A percentile compares a stretch with the other conserved stretches of the same genome.
Evolutionary conservation across 2,113 vertebrate genomes (phyloP).

Genomic region (Dicrurus megarhynchus): DNA sequence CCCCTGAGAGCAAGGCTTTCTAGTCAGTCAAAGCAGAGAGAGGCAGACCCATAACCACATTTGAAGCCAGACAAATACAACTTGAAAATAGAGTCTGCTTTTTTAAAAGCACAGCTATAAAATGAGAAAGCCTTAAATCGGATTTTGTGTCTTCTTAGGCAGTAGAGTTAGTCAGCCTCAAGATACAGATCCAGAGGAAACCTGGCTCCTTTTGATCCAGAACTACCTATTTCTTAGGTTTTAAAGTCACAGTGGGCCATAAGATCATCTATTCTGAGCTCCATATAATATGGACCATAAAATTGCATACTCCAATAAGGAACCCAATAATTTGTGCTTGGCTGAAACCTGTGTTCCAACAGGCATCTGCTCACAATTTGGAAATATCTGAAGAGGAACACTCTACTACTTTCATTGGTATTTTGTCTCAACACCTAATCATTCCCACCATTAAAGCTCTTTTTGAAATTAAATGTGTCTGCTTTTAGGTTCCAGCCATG

Average conservation of each 20-base stretch:
- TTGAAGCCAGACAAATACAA: background rate
- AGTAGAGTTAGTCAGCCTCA: conserved; percentile 12
- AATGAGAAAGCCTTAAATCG: background rate
- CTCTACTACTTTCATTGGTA: conserved; percentile 29
- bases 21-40: background rate
- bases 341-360: conserved; percentile 6
- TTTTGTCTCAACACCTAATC: conserved; percentile 60
- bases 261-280: conserved; percentile 54
- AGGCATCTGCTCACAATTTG: conserved; percentile 51
- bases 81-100: background rate
- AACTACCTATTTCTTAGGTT: conserved; percentile 43
- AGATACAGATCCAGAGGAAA: conserved; percentile 50
- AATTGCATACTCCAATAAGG: conserved; percentile 33
- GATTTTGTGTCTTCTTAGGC: conserved; percentile 16
- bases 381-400: conserved; percentile 36
- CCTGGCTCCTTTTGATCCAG: conserved; percentile 27
- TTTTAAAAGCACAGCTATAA: background rate
- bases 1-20: background rate
- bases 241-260: conserved; percentile 37
- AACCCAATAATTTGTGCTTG: conserved; percentile 34
- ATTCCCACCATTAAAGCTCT: conserved; percentile 17
- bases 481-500: background rate
- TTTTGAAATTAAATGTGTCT: conserved; percentile 35
- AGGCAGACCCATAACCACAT: background rate
- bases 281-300: conserved; percentile 36